Base-by-base conservation (phyloP, 2,888 invertebrate genomes). In the Hyppa rectilinea region DNA sequence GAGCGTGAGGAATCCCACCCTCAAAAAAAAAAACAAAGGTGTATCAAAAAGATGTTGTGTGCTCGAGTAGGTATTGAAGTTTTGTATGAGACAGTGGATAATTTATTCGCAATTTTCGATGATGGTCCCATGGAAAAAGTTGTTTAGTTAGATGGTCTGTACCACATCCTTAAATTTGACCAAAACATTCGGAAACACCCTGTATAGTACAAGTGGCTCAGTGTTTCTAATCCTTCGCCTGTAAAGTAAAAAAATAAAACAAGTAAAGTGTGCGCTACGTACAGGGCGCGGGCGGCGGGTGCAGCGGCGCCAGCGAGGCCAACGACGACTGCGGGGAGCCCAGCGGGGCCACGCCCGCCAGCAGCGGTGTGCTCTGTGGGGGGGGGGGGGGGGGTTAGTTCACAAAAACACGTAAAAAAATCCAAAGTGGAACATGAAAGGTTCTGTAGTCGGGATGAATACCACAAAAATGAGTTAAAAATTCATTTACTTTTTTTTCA, bases 291-390 rank as follows among this genome's bases (percentile, higher is more conserved):
- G 91, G 92, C 70, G 92, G 91, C 60, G 87, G 86, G 75, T 84
- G 90, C 31, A 81, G 89, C 64, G 90, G 88, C 52, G 90, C 91
- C 40, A 93, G 88, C 34, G 95, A 93, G 7, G 91, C 93, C 45
- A 94, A 90, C 73, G 95, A 93, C 4, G 95, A 90, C 89, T 94
- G 95, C 87, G 95, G 95, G 47, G 96, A 94, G 20, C 88, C 89
- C 75, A 94, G 90, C 68, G 93, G 92, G 62, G 87, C 94, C 88
- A 93, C 90, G 71, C 93, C 93, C 70, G 92, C 87, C 86, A 95
- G 90, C 81, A 95, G 91, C 55, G 95, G 95, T 29, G 95, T 95
- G 79, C 95, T 95, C 95, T 95, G 91, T 20, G 14, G 5, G 31
- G 31, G 31, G 9, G 7, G 17, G 26, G n/a, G 6, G 7, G 7